Evolutionary conservation across 2,113 vertebrate genomes (phyloP), one percentile per base, ranked within the genome.

Genomic region (Bagarius yarrelli): DNA sequence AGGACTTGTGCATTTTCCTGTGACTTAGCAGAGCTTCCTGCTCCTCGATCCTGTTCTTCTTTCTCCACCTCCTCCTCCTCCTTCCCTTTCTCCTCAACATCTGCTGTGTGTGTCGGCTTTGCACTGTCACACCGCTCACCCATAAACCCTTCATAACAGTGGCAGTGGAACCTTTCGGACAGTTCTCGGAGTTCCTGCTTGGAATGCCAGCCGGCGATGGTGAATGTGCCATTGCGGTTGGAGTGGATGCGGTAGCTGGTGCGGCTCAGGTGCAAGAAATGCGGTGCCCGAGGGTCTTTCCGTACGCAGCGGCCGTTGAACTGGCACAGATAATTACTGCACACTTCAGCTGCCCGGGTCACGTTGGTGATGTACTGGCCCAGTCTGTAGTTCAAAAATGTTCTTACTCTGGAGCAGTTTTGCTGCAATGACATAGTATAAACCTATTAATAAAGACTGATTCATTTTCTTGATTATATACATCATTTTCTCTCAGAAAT

Each of bases 81-180:
- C 47, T 90, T 75, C 11, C 73, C 44, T 5, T 50, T 79, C 18
- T 66, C 77, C 3, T 82, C 76, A 50, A 61, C 67, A 66, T 86
- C 53, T 0, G 66, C 79, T 60, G 23, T 78, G 4, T 72, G 63
- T 32, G 53, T 76, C 36, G 84, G 64, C 79, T 91, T 90, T 36
- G 88, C 81, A 82, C 88, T 89, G 86, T 92, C 87, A 23, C 93
- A 94, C 50, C 8, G 76, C 27, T 91, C 79, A 50, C 93, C 93
- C 71, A 87, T 60, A 21, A 93, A 93, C 6, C 91, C 92, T 84
- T 93, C 89, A 44, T 94, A 97, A 83, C 93, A 95, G 77, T 94
- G 93, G 79, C 94, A 96, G 59, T 80, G 85, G 76, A 96, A 95
- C 81, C 86, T 89, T 71, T 93, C 76, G 0, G 32, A 71, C 82